Evolutionary conservation across 2,888 invertebrate species (phyloP).

Genomic region (Cephus sareptanus): DNA sequence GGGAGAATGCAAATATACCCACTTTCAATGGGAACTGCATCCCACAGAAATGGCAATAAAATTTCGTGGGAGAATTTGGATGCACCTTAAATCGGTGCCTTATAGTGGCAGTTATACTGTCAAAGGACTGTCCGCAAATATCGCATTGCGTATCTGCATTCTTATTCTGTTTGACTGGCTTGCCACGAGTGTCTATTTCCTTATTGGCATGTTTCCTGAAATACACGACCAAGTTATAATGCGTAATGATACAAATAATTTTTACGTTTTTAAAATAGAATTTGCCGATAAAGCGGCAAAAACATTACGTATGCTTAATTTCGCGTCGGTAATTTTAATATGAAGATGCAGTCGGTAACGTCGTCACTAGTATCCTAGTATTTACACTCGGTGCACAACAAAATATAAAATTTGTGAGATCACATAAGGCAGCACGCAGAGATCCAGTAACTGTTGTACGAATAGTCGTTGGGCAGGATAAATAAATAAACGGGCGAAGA

Average conservation of each 20-base stretch:
- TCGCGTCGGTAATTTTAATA: background rate
- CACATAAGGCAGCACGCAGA: background rate
- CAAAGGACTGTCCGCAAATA: slow-evolving; percentile 71
- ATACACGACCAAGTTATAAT: background rate
- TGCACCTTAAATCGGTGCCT: slow-evolving; percentile 77
- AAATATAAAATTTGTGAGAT: background rate
- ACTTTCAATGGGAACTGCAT: slow-evolving; percentile 77
- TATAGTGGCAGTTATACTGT: slow-evolving; percentile 73
- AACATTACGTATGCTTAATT: background rate
- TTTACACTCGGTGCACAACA: background rate
- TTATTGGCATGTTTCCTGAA: slow-evolving; percentile 74
- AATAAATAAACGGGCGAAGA: background rate
- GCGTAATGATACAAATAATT: background rate
- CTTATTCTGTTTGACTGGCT: slow-evolving; percentile 40
- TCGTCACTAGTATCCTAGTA: background rate
- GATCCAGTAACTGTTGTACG: too few relatives aligned
- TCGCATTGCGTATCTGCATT: slow-evolving; percentile 69
- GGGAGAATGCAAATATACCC: slow-evolving; percentile 29
- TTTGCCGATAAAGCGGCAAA: background rate
- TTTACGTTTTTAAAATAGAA: background rate
- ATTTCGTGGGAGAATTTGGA: slow-evolving; percentile 72
- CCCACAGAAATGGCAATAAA: slow-evolving; percentile 76
- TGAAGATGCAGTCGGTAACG: background rate
- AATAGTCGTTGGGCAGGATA: background rate
- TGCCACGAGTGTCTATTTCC: slow-evolving; percentile 68